Evolutionary conservation across 2,888 invertebrate genomes (phyloP).

Genomic region (Ornithoptera alexandrae): DNA sequence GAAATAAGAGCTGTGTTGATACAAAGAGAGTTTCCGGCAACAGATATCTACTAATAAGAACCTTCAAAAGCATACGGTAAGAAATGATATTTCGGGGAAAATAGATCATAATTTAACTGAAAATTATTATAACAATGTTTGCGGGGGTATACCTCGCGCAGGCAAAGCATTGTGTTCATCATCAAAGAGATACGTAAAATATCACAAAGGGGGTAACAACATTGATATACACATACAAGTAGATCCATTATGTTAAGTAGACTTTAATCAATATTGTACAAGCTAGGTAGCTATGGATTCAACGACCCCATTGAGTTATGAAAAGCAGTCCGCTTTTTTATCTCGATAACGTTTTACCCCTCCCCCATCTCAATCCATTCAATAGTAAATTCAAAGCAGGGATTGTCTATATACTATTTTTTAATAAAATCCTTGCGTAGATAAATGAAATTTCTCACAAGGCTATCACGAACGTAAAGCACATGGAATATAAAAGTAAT

Average conservation of each 20-base stretch:
- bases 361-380: not conserved
- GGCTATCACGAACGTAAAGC: not conserved
- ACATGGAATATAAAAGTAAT: too few relatives aligned
- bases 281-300: not conserved
- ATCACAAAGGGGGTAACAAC: not conserved
- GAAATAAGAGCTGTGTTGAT: too few relatives aligned
- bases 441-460: not conserved
- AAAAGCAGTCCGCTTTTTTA: conserved; percentile 3
- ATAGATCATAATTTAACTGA: not conserved
- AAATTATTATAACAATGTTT: not conserved
- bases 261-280: conserved; percentile 5
- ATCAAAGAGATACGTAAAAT: conserved; percentile 3
- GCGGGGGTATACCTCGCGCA: not conserved
- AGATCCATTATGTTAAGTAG: not conserved
- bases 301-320: conserved; percentile 2
- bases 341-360: not conserved
- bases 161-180: not conserved
- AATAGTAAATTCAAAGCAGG: conserved; percentile 9
- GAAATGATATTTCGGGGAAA: too few relatives aligned
- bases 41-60: not conserved
- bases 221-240: not conserved
- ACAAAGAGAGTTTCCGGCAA: too few relatives aligned
- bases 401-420: conserved; percentile 6
- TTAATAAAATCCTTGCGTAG: conserved; percentile 5
- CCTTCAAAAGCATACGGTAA: not conserved